Evolutionary conservation across 2,797 vertebrate genomes (phyloP).

Genomic region (Crossoptilon crossoptilon): DNA sequence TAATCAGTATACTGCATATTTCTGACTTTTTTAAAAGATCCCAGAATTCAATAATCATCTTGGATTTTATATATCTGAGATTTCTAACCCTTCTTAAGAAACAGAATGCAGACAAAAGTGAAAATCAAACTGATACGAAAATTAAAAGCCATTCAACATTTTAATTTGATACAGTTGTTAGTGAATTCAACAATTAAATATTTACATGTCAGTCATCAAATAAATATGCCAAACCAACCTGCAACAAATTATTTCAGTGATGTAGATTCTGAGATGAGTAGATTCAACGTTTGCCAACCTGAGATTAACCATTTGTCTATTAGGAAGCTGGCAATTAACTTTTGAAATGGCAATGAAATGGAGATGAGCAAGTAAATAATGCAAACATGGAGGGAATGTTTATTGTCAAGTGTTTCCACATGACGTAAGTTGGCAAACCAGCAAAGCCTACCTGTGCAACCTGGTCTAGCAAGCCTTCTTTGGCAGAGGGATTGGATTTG

Average conservation of each 20-base stretch:
- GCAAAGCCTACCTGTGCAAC: not conserved
- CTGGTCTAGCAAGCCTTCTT: no score
- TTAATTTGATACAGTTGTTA: not conserved
- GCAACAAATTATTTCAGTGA: not conserved
- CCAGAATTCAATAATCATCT: not conserved
- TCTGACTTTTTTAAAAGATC: not conserved
- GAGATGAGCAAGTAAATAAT: slow-evolving; percentile 30
- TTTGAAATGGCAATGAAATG: slow-evolving; percentile 1
- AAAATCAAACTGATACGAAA: slow-evolving; percentile 10
- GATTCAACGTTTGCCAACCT: slow-evolving; percentile 24
- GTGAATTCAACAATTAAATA: slow-evolving; percentile 41
- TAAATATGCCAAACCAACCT: not conserved
- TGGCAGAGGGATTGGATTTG: no score
- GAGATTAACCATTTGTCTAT: slow-evolving; percentile 47
- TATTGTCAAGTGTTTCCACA: not conserved
- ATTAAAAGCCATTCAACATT: not conserved
- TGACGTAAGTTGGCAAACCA: not conserved
- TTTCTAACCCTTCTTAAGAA: not conserved
- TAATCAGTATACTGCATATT: fast-evolving
- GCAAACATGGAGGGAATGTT: not conserved
- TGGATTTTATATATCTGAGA: not conserved
- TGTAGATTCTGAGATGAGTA: not conserved
- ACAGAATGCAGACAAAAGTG: not conserved
- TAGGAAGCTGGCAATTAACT: slow-evolving; percentile 42
- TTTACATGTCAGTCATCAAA: slow-evolving; percentile 38